Conservation (phyloP, 2,797 vertebrate genomes). For the Chanos chanos region DNA sequence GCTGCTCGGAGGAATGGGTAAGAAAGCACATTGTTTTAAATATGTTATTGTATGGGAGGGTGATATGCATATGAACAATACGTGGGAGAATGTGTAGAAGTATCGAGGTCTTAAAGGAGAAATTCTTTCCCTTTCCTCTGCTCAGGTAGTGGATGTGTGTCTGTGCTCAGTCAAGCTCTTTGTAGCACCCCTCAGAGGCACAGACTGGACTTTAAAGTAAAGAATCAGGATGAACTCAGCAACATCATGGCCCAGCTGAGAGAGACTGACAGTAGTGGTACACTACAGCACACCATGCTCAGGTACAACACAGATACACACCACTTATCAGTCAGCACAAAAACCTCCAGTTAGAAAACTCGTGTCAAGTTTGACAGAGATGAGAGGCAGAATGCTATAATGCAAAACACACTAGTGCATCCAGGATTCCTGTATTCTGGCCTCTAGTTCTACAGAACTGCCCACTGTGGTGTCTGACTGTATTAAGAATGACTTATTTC, state of each 20-base stretch:
- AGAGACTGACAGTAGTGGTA: slow-evolving; percentile 52
- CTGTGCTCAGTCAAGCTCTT: slow-evolving; percentile 65
- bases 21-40: too few relatives aligned
- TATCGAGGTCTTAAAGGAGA: too few relatives aligned
- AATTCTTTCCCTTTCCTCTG: not conserved
- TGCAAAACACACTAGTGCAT: not conserved
- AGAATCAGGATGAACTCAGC: slow-evolving; percentile 57
- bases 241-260: slow-evolving; percentile 68
- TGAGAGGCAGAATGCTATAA: not conserved
- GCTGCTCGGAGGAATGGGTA: slow-evolving; percentile 87
- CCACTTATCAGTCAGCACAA: not conserved
- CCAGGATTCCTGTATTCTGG: too few relatives aligned
- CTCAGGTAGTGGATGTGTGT: slow-evolving; percentile 69
- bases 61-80: too few relatives aligned
- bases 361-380: too few relatives aligned
- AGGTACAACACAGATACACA: not conserved
- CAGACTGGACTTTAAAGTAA: slow-evolving; percentile 77
- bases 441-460: too few relatives aligned
- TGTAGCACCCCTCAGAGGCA: slow-evolving; percentile 55
- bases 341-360: too few relatives aligned
- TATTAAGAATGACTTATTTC: too few relatives aligned
- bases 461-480: too few relatives aligned
- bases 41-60: too few relatives aligned
- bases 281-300: slow-evolving; percentile 3
- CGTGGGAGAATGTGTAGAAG: too few relatives aligned